phyloP scores from a whole-genome alignment of 2,888 invertebrate genomes.

The Megaustenia siamemsis region DNA sequence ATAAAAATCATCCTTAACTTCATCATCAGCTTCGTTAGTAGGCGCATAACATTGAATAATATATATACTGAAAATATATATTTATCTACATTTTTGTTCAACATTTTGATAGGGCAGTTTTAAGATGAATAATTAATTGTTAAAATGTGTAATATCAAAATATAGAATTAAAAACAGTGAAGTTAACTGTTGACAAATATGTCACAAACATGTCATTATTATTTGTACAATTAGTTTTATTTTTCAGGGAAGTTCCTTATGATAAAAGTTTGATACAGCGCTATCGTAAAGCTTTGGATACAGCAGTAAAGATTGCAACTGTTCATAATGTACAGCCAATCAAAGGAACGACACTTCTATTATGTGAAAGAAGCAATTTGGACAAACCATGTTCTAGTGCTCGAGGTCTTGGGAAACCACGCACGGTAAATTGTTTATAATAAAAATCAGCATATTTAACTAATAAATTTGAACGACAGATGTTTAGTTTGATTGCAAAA shows the following conservation, averaged over 20 bases:
- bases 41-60: too few relatives aligned
- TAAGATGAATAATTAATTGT: too few relatives aligned
- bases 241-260: slow-evolving; percentile 70
- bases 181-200: too few relatives aligned
- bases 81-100: too few relatives aligned
- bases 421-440: slow-evolving; percentile 67
- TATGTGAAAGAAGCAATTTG: slow-evolving; percentile 76
- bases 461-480: not conserved
- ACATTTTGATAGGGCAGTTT: too few relatives aligned
- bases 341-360: slow-evolving; percentile 79
- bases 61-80: too few relatives aligned
- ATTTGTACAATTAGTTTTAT: too few relatives aligned
- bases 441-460: not conserved
- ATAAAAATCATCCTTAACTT: too few relatives aligned
- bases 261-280: slow-evolving; percentile 71
- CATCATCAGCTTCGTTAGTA: too few relatives aligned
- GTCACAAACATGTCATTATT: too few relatives aligned
- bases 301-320: slow-evolving; percentile 81
- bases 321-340: slow-evolving; percentile 81
- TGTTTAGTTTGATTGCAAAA: not conserved
- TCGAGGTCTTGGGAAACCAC: slow-evolving; percentile 77
- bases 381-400: slow-evolving; percentile 73
- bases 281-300: slow-evolving; percentile 80
- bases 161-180: too few relatives aligned
- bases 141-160: too few relatives aligned